A percentile compares a stretch with the other conserved stretches of the same genome.
phyloP scores from a whole-genome alignment of 2,888 invertebrate genomes.

The Lobophora halterata region DNA sequence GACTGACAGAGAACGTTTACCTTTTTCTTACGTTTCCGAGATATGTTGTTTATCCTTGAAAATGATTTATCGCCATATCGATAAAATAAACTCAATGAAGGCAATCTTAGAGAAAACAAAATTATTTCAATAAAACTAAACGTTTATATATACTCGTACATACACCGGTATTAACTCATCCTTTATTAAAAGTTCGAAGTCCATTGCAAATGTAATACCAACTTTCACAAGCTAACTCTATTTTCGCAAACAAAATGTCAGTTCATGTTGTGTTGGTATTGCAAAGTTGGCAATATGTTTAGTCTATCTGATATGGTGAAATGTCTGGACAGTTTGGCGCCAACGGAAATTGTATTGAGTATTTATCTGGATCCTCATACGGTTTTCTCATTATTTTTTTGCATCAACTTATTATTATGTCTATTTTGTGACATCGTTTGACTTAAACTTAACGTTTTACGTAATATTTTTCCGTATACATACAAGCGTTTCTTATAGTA shows the following conservation, averaged over 20 bases:
- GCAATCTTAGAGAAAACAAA: no score
- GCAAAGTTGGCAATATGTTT: conserved; percentile 31
- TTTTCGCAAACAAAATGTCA: no score
- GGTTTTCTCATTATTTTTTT: not conserved
- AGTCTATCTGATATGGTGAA: conserved; percentile 11
- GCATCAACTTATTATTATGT: not conserved
- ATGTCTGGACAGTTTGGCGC: conserved; percentile 16
- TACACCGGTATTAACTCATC: no score
- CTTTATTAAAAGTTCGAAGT: no score
- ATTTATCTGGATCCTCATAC: not conserved
- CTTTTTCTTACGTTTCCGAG: no score
- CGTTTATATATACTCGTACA: not conserved
- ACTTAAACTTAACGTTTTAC: not conserved
- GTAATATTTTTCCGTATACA: not conserved
- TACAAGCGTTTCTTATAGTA: no score
- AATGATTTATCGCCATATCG: no score
- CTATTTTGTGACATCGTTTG: no score
- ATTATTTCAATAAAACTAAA: no score
- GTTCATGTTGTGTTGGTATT: conserved; percentile 27
- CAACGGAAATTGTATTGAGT: not conserved
- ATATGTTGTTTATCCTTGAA: no score
- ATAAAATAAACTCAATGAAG: no score
- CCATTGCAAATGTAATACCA: conserved; percentile 24
- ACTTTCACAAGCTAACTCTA: conserved; percentile 30
- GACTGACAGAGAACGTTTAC: no score